A percentile compares a stretch with the other conserved stretches of the same genome.
Conservation (phyloP, 2,797 vertebrate genomes). For the Falco novaeseelandiae region DNA sequence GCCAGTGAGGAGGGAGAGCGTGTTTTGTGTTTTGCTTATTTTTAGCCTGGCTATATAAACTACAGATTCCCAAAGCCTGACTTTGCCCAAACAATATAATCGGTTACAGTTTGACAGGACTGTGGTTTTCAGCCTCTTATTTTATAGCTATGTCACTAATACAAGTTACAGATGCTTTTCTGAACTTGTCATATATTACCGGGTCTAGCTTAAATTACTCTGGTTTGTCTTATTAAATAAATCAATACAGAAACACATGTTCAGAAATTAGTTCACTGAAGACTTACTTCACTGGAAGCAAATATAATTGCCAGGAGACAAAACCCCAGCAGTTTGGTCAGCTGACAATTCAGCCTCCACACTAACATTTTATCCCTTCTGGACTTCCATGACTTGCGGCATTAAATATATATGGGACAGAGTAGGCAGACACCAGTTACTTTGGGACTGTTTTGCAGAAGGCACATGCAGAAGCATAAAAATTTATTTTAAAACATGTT, state of each 20-base stretch:
- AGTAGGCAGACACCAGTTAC: neutral
- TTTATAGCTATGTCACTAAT: neutral
- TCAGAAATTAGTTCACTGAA: neutral
- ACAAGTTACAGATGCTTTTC: neutral
- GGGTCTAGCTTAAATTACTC: neutral
- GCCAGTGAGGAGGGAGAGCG: neutral
- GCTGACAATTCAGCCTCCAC: neutral
- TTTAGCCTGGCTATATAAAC: slow-evolving; percentile 3
- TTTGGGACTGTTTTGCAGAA: neutral
- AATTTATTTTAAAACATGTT: neutral
- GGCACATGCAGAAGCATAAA: neutral
- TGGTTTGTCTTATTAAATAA: neutral
- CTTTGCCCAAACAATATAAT: slow-evolving; percentile 8
- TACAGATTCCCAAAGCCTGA: neutral
- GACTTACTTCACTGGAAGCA: neutral
- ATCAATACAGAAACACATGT: neutral
- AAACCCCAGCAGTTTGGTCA: neutral
- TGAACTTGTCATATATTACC: neutral
- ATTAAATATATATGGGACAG: neutral
- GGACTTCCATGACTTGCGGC: neutral
- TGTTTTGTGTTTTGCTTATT: neutral
- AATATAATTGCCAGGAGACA: neutral
- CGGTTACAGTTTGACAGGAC: neutral
- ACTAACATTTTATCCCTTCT: neutral
- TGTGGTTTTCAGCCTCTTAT: neutral